These are phyloP conservation scores for Xanthorhoe spadicearia DNA, from an alignment of 2,888 invertebrate species.

Conservation along the genomic window DNA sequence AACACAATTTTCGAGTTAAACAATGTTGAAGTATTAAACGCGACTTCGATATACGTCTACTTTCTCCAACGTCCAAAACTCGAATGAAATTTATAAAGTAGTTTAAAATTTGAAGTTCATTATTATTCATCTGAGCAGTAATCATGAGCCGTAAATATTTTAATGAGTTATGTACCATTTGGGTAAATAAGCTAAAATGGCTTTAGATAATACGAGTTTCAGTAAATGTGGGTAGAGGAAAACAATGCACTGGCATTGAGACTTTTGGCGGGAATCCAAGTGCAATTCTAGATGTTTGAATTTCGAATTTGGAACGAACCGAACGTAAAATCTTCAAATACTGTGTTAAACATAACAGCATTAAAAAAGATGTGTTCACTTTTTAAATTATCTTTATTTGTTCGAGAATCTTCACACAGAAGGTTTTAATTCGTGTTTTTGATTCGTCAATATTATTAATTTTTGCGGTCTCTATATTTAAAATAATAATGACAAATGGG, in stretches of 20 bases:
- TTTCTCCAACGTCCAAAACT: slow-evolving; percentile 15
- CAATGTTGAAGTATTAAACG: neutral
- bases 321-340: slow-evolving; percentile 11
- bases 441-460: neutral
- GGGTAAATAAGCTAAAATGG: slow-evolving; percentile 24
- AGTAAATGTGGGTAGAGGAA: slow-evolving; percentile 24
- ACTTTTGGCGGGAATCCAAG: slow-evolving; percentile 39
- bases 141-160: slow-evolving; percentile 22
- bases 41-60: slow-evolving; percentile 2
- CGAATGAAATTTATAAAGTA: slow-evolving; percentile 8
- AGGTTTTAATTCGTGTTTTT: neutral
- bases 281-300: slow-evolving; percentile 32
- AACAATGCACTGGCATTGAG: slow-evolving; percentile 35
- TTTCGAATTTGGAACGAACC: slow-evolving; percentile 32
- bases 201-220: slow-evolving; percentile 20
- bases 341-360: neutral
- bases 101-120: slow-evolving; percentile 9
- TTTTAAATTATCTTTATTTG: no score
- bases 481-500: slow-evolving; percentile 3
- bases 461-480: neutral
- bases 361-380: neutral
- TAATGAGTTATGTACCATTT: slow-evolving; percentile 16
- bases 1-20: neutral
- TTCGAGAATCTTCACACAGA: neutral
- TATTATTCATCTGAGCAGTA: slow-evolving; percentile 17